A percentile compares a stretch with the other conserved stretches of the same genome.
These are phyloP conservation scores for Psococerastis gibbosa DNA, from an alignment of 2,888 invertebrate genomes.

Conservation along the genomic window DNA sequence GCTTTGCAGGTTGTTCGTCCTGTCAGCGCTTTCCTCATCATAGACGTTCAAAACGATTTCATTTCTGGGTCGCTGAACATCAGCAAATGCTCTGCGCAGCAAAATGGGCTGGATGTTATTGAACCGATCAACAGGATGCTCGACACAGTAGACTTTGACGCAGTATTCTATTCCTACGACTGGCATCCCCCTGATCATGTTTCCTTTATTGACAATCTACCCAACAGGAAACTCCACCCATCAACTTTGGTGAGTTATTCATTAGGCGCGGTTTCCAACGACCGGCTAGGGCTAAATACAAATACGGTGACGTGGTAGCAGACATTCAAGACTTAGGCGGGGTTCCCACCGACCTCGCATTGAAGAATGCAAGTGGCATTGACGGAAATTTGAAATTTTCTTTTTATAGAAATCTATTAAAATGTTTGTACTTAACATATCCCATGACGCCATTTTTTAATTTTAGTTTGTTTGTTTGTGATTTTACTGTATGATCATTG, in stretches of 20 bases:
- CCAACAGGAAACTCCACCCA: slow-evolving; percentile 50
- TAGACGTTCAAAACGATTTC: slow-evolving; percentile 97
- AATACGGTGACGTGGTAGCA: too few relatives aligned
- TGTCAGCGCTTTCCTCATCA: slow-evolving; percentile 72
- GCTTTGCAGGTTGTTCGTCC: slow-evolving; percentile 56
- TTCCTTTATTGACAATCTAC: slow-evolving; percentile 87
- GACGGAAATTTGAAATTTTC: too few relatives aligned
- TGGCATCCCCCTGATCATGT: slow-evolving; percentile 96
- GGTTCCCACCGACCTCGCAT: too few relatives aligned
- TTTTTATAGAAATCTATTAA: too few relatives aligned
- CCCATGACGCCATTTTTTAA: too few relatives aligned
- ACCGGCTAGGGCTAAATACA: too few relatives aligned
- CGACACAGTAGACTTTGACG: slow-evolving; percentile 64
- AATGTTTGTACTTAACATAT: too few relatives aligned
- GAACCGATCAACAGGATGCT: slow-evolving; percentile 77
- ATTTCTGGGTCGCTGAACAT: slow-evolving; percentile 86
- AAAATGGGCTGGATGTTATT: slow-evolving; percentile 75
- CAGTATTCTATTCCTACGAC: slow-evolving; percentile 83
- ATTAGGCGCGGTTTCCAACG: too few relatives aligned
- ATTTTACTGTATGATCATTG: too few relatives aligned
- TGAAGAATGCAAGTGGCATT: too few relatives aligned
- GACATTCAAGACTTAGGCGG: too few relatives aligned
- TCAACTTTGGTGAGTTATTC: slow-evolving; percentile 50
- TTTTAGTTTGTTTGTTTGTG: too few relatives aligned
- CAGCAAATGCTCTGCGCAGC: slow-evolving; percentile 79